These are phyloP conservation scores for Crioceris asparagi DNA, from an alignment of 2,888 invertebrate species.

Conservation along the genomic window DNA sequence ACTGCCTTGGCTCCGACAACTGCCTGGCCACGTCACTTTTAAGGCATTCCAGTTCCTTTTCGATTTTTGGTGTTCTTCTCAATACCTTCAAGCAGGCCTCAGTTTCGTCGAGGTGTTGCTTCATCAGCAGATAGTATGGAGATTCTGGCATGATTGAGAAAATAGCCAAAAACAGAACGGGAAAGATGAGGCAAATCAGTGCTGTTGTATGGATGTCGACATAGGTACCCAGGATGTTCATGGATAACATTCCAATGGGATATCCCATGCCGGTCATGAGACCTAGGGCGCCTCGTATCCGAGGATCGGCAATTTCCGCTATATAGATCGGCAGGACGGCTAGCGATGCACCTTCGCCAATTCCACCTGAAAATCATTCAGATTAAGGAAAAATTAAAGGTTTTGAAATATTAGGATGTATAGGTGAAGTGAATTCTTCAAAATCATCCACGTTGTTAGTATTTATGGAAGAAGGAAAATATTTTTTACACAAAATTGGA, in stretches of 20 bases:
- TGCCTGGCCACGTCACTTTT: conserved; percentile 27
- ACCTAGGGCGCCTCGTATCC: conserved; percentile 22
- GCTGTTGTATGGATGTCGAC: conserved; percentile 19
- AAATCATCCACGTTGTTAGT: too few relatives aligned
- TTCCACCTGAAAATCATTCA: conserved; percentile 18
- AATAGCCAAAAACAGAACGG: conserved; percentile 22
- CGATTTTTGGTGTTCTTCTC: conserved; percentile 22
- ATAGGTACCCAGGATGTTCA: conserved; percentile 26
- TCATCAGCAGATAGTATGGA: conserved; percentile 30
- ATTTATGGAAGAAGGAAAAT: too few relatives aligned
- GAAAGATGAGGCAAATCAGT: conserved; percentile 19
- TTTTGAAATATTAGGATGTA: conserved; percentile 1
- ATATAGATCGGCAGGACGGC: conserved; percentile 24
- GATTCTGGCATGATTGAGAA: conserved; percentile 30
- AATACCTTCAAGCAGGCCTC: conserved; percentile 21
- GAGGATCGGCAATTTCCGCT: conserved; percentile 24
- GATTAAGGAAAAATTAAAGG: too few relatives aligned
- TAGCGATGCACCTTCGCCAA: conserved; percentile 23
- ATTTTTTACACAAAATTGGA: too few relatives aligned
- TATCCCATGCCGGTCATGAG: conserved; percentile 7
- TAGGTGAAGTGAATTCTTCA: too few relatives aligned
- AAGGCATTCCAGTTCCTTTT: conserved; percentile 24
- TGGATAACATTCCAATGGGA: neutral
- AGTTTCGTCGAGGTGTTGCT: conserved; percentile 21
- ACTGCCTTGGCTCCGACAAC: conserved; percentile 36